Evolutionary conservation across 2,797 vertebrate genomes (phyloP), one percentile per base, ranked within the genome.

Genomic region (Hipposideros larvatus): DNA sequence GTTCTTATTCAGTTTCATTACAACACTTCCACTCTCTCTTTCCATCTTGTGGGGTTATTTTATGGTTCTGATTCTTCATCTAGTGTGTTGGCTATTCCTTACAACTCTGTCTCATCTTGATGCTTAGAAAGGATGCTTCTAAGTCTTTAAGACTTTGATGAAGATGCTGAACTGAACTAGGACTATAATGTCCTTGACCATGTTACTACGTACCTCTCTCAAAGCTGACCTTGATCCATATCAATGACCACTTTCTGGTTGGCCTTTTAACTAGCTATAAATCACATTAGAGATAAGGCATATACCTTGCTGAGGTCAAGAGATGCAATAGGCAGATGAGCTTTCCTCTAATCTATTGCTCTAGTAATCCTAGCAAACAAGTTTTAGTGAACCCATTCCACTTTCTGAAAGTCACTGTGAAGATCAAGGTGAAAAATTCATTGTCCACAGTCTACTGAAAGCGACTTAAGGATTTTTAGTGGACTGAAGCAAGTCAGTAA

Each of bases 331-430:
- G 63, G 24, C 31, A 51, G 34, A 41, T 82, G 68, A 74, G 1
- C 22, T 95, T 68, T 85, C 80, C 94, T 87, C 24, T 77, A 19
- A 70, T 87, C n/a, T 43, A 5, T 61, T 90, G 71, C 37, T 57
- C 11, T 82, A 31, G 10, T 91, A 68, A 92, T 75, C 61, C 73
- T 31, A 61, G 15, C 59, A 51, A 73, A 28, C 78, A 75, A 37
- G 11, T 82, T 78, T 86, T 63, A 46, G 70, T 71, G 74, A 95
- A 59, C 19, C 55, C 9, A 22, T 75, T 71, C 43, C 68, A 19
- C 71, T 79, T 80, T 87, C 70, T 19, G 43, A 59, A 53, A 15
- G n/a, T 71, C 43, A 79, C 7, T 4, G 1, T 51, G 70, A 19
- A 66, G 53, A 57, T 83, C 18, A 83, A 55, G 18, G 11, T 75